Conservation (phyloP, 2,797 vertebrate species). For the Thamnophis elegans region DNA sequence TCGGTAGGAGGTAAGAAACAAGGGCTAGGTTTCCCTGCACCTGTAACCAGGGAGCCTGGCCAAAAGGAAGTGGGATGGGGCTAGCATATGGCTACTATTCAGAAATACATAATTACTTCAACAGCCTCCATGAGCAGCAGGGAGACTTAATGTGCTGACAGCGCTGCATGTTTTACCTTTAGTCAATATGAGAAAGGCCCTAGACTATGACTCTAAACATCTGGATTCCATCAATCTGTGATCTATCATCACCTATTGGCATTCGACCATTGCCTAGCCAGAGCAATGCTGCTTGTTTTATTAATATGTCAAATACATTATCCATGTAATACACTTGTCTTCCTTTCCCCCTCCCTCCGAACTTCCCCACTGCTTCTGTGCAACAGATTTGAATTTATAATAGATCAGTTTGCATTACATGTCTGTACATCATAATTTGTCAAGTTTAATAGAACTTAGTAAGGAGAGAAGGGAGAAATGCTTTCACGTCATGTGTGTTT, state of each 20-base stretch:
- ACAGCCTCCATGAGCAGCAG: constrained; percentile 4
- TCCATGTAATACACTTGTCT: constrained; percentile 84
- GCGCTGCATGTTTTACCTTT: constrained; percentile 78
- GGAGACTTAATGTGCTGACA: constrained; percentile 77
- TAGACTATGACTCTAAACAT: constrained; percentile 82
- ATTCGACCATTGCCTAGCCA: constrained; percentile 72
- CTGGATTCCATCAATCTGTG: constrained; percentile 85
- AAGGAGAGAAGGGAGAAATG: constrained; percentile 46
- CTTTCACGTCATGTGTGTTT: constrained; percentile 61
- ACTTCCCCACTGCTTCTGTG: constrained; percentile 70
- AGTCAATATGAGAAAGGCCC: constrained; percentile 80
- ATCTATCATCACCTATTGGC: constrained; percentile 84
- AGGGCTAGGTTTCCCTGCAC: neutral
- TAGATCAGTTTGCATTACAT: constrained; percentile 81
- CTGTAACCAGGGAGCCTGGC: constrained; percentile 11
- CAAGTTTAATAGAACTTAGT: constrained; percentile 78
- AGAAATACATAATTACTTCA: constrained; percentile 62
- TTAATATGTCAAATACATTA: constrained; percentile 87
- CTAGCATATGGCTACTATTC: neutral
- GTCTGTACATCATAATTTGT: constrained; percentile 82
- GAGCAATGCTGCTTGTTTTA: constrained; percentile 80
- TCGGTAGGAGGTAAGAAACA: accelerated
- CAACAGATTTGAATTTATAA: constrained; percentile 79
- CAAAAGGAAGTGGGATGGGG: neutral
- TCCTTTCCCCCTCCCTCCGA: constrained; percentile 63